A percentile compares a stretch with the other conserved stretches of the same genome.
phyloP scores from a whole-genome alignment of 92 coral and sea anemone species.

The Meandrina meandrites region DNA sequence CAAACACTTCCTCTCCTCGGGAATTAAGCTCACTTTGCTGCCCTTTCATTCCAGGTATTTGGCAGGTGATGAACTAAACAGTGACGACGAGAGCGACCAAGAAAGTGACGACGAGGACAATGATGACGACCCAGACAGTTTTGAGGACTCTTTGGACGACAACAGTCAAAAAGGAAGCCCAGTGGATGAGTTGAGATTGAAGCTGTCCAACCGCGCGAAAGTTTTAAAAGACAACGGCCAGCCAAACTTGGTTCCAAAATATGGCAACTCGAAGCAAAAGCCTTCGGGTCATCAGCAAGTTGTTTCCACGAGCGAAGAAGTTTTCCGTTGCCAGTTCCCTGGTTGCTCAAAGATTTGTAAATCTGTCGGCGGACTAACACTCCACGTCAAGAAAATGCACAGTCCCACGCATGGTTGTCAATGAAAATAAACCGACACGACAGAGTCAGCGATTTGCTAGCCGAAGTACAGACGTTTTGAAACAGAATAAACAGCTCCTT shows the following conservation, averaged over 20 bases:
- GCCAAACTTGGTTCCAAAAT: slow-evolving; percentile 7
- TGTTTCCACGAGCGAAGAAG: slow-evolving; percentile 2
- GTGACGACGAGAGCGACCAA: slow-evolving; percentile 25
- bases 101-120: slow-evolving; percentile 28
- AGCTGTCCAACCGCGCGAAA: slow-evolving; percentile 1
- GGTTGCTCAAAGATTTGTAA: no score
- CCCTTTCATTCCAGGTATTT: slow-evolving; percentile 21
- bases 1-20: no score
- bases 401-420: neutral
- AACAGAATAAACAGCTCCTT: no score
- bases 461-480: no score
- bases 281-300: slow-evolving; percentile 2
- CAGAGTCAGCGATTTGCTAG: no score
- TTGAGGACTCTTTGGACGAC: slow-evolving; percentile 8
- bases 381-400: slow-evolving; percentile 35
- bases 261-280: slow-evolving; percentile 1
- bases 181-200: neutral
- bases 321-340: slow-evolving; percentile 15
- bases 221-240: neutral
- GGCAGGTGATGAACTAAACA: slow-evolving; percentile 34
- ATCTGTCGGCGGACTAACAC: slow-evolving; percentile 30
- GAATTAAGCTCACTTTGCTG: neutral
- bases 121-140: slow-evolving; percentile 26
- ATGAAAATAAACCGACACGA: no score
- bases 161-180: slow-evolving; percentile 20